Evolutionary conservation across 2,888 invertebrate genomes (phyloP).

Genomic region (Ormyrus labotus): DNA sequence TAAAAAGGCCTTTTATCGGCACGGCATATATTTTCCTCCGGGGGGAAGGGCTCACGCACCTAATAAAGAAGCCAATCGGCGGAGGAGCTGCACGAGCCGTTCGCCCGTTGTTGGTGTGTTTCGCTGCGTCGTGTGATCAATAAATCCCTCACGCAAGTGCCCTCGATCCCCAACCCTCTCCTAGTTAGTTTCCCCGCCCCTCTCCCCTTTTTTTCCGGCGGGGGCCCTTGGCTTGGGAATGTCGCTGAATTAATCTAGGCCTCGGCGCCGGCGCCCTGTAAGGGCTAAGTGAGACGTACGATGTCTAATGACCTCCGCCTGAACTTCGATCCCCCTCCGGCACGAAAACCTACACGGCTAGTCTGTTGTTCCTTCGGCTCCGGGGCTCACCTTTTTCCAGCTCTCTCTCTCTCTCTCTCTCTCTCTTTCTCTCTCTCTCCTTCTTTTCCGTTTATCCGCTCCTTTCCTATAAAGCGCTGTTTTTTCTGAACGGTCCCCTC

Average conservation of each 20-base stretch:
- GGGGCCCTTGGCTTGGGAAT: neutral
- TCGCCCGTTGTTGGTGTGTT: neutral
- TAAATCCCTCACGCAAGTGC: conserved; percentile 50
- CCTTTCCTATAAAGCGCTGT: too few species aligned
- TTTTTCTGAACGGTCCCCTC: neutral
- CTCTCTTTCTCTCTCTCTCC: neutral
- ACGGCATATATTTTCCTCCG: neutral
- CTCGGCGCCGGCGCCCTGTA: neutral
- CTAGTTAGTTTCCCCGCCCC: neutral
- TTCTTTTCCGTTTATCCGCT: neutral
- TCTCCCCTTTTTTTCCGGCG: neutral
- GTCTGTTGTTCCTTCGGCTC: neutral
- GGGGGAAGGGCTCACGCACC: conserved; percentile 20
- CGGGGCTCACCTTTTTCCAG: neutral
- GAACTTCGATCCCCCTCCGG: conserved; percentile 11
- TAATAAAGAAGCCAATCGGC: conserved; percentile 28
- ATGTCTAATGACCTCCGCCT: conserved; percentile 46
- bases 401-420: neutral
- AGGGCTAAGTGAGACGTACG: conserved; percentile 46
- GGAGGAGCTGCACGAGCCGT: too few species aligned
- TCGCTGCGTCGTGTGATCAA: conserved; percentile 22
- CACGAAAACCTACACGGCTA: neutral
- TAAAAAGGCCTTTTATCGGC: conserved; percentile 37
- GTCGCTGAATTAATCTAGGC: conserved; percentile 50
- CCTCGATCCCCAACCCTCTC: conserved; percentile 18